Base-by-base conservation (phyloP, 2,888 invertebrate genomes). In the Tetropium fuscum region DNA sequence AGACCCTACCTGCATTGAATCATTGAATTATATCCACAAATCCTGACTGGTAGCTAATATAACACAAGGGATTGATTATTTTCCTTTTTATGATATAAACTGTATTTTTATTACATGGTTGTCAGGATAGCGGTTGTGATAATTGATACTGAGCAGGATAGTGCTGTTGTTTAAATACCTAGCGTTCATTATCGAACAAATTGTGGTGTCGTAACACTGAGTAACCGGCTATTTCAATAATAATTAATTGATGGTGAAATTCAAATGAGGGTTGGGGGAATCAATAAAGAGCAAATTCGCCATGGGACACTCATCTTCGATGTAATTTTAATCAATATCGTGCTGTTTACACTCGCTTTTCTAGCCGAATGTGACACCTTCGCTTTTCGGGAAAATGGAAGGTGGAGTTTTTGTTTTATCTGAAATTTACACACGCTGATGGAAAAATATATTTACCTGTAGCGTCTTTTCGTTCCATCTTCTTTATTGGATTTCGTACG, bases 201-300 rank as follows among this genome's bases (percentile, higher is more conserved):
- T n/a, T n/a, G n/a, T n/a, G n/a, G n/a, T n/a, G n/a, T n/a, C n/a
- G n/a, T n/a, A n/a, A n/a, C n/a, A n/a, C n/a, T n/a, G n/a, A n/a
- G n/a, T n/a, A n/a, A 22, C 44, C 13, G 18, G 27, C 44, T 16
- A 44, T 16, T 44, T 44, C 15, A 27, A 16, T 44, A 27, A 16
- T 44, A 44, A 44, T 44, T 27, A 27, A 27, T 44, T 16, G 11
- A 44, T 13, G 22, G 16, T 44, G 27, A 11, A 16, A 27, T 44
- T 27, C 27, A 27, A 27, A 44, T n/a, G 16, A 4, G 27, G 27
- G 27, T 22, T 27, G n/a, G 6, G 1, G 16, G n/a, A 27, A 44
- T 27, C 44, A n/a, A 44, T 41, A 41, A 22, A 41, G 34, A 18
- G 41, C 10, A 11, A 41, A 20, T 41, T 41, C 11, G 41, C 11